phyloP scores from a whole-genome alignment of 2,113 vertebrate species.

The Silurus glanis region DNA sequence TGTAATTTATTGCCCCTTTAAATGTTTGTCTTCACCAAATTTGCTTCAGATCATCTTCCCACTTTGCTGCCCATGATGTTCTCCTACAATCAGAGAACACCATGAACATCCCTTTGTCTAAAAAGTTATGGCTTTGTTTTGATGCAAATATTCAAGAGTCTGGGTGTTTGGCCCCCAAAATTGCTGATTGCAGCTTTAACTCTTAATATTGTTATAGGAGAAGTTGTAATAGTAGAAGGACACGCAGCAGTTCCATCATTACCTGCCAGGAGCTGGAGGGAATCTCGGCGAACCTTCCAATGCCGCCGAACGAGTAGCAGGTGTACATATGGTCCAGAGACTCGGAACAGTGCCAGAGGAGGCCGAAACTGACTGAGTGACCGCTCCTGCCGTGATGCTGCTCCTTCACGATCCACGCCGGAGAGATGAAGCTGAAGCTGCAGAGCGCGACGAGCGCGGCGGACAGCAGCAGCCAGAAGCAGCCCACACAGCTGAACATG shows the following conservation, averaged over 20 bases:
- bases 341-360: conserved; percentile 86
- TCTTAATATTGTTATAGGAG: neutral
- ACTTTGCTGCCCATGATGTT: no score
- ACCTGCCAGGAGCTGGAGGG: conserved; percentile 91
- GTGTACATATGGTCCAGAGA: conserved; percentile 74
- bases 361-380: conserved; percentile 80
- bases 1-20: no score
- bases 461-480: conserved; percentile 86
- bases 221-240: neutral
- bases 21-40: no score
- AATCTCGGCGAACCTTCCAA: conserved; percentile 82
- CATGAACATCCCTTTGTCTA: no score
- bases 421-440: conserved; percentile 84
- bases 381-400: conserved; percentile 70
- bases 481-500: conserved; percentile 86
- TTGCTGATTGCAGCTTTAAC: neutral
- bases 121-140: no score
- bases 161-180: no score
- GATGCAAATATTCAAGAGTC: no score
- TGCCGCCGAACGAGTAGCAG: conserved; percentile 81
- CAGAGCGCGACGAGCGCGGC: conserved; percentile 82
- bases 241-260: conserved; percentile 5
- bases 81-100: no score
- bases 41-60: no score
- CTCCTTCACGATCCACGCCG: conserved; percentile 83